These are phyloP conservation scores for Podarcis cretensis DNA, from an alignment of 2,113 vertebrate genomes.

Conservation along the genomic window DNA sequence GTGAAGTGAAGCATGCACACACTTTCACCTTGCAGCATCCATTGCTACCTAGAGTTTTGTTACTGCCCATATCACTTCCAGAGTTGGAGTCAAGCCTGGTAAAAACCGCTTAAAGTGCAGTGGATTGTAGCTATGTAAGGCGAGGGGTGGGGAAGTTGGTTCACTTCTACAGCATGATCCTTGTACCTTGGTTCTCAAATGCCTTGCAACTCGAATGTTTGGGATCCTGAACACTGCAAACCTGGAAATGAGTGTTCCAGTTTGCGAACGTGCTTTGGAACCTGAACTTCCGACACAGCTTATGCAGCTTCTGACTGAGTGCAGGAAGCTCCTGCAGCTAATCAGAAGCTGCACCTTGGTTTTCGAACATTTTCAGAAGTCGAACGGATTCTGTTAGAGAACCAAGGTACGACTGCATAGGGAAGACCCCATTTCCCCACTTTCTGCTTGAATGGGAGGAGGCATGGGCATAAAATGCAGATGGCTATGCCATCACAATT, in stretches of 20 bases:
- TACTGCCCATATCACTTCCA: not conserved
- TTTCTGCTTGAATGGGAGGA: not conserved
- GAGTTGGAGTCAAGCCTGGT: not conserved
- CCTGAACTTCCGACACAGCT: no score
- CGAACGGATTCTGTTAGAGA: no score
- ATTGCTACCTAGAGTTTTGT: not conserved
- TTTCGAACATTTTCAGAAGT: no score
- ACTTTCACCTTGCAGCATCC: not conserved
- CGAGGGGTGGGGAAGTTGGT: not conserved
- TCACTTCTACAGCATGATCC: not conserved
- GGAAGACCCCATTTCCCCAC: not conserved
- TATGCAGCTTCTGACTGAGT: no score
- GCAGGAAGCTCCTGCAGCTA: no score
- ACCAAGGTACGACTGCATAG: not conserved
- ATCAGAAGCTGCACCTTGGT: no score
- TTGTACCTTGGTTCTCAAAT: no score
- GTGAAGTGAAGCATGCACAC: not conserved
- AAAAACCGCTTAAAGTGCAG: not conserved
- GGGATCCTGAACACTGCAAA: no score
- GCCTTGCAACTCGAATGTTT: no score
- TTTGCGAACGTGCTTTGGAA: no score
- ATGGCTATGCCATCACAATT: not conserved
- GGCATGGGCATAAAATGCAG: not conserved
- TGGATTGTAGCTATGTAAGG: not conserved
- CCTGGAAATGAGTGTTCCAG: no score